Evolutionary conservation across 2,113 vertebrate species (phyloP), one percentile per base, ranked within the genome.

Genomic region (Eurypyga helias): DNA sequence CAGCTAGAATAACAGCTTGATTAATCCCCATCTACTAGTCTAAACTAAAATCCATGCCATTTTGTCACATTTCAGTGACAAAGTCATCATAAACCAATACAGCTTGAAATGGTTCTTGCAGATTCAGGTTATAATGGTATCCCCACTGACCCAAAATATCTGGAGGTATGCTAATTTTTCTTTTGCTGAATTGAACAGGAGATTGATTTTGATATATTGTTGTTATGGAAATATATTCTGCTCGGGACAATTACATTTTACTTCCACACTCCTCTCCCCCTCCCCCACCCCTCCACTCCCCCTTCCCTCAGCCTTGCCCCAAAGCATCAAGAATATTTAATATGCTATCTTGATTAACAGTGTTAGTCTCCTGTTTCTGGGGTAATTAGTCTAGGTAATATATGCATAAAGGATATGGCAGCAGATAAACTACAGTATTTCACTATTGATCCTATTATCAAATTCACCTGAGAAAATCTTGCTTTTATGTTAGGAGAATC

Each of bases 271-370:
- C n/a, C n/a, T n/a, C n/a, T n/a, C n/a, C n/a, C n/a, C n/a, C n/a
- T n/a, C n/a, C n/a, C n/a, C n/a, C n/a, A n/a, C n/a, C n/a, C n/a
- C n/a, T n/a, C n/a, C n/a, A n/a, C n/a, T n/a, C 14, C 16, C 52
- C 48, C 1, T 1, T 20, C 28, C 15, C 34, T 10, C 6, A 11
- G n/a, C n/a, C n/a, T n/a, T n/a, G n/a, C 24, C 8, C 43, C 43
- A 29, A 93, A 91, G 52, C 76, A 94, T 82, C 60, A 91, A 66
- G 49, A 90, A 52, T 92, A 57, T 95, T 97, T 96, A 95, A 83
- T 66, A 76, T 88, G 76, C 76, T 93, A 83, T 73, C 64, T 54
- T 95, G 80, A 96, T 82, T 66, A 95, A 70, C 49, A 87, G 7
- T 43, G 57, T 46, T 76, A 90, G 54, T 89, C 54, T 97, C 23